Base-by-base conservation (phyloP, 2,113 vertebrate species). In the Turnix velox region DNA sequence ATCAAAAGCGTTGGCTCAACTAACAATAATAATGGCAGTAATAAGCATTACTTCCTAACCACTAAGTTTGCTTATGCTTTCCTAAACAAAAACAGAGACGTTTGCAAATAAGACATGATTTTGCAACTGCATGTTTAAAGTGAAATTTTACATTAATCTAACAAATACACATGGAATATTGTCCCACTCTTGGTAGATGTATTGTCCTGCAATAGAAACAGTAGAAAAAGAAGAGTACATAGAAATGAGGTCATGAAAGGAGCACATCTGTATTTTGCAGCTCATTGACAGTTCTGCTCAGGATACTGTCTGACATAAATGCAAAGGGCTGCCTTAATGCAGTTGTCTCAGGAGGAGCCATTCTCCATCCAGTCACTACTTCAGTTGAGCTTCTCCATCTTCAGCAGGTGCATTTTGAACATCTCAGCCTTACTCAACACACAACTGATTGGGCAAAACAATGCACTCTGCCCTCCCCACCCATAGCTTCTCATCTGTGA, bases 81-180 rank as follows among this genome's bases (percentile, higher is more conserved):
- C 78, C 66, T 89, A 87, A 95, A 87, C 52, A 92, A 94, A 94
- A 94, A 0, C 66, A 84, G 84, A 55, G 58, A 54, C 31, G 35
- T 65, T 92, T 92, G 92, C 68, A 89, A 94, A 87, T 52, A 68
- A 87, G 80, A 37, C 6, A n/a, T n/a, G n/a, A n/a, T n/a, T 74
- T 35, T 51, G 19, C 33, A 25, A 35, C 40, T 61, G 8, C 3
- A 7, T 40, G 37, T 37, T 75, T 89, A 45, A 84, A 75, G 45
- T 62, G 4, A 91, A 91, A 45, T 39, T 72, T 89, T 62, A 58
- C 48, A 33, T 57, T 81, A 39, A 71, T 88, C 71, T 78, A 24
- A 67, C n/a, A 88, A 92, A 71, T 27, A 12, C 6, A 24, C 48
- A n/a, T 11, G 39, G 55, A 61, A 90, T 78, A 57, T 33, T 27